Evolutionary conservation across 2,113 vertebrate species (phyloP), one percentile per base, ranked within the genome.

Genomic region (Marcusenius ussheri): DNA sequence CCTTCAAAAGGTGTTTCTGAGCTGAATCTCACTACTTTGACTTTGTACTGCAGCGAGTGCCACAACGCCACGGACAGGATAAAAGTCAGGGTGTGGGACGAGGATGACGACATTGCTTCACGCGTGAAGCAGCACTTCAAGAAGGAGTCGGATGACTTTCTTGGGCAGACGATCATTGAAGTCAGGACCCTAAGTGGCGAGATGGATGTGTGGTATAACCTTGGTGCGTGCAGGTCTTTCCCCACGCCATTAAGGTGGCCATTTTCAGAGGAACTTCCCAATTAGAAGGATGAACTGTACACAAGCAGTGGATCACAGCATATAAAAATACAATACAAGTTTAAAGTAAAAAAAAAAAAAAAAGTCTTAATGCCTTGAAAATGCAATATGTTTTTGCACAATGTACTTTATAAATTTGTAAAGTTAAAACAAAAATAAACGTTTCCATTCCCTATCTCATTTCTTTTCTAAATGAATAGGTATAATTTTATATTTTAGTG

Each of bases 141-240:
- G 94, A 98, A 98, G 7, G 98, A 99, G 92, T 98, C 98, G 0
- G 98, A 99, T 89, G 98, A 99, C 86, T 99, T 99, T 91, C 95
- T 99, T 31, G 98, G 98, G 58, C 98, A 99, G 94, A 99, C 98
- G 39, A 98, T 99, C 93, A 98, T 99, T 24, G 98, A 99, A 96
- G 98, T 99, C 70, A 97, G 98, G 92, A 99, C 97, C 19, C 94
- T 99, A 88, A 99, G 98, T 35, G 98, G 98, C 88, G 98, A 99
- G 93, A 99, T 99, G 98, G 98, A 99, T 62, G 98, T 99, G 56
- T 99, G 98, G 98, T 99, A 99, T 94, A 99, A 99, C 92, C 95
- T 99, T 91, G 98, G 98, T 99, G 95, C 21, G 96, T 90, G 7
- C 42, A 70, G n/a, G 42, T 24, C 31, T 39, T 70, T 80, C 1